Base-by-base conservation (phyloP, 2,888 invertebrate genomes). In the Aquatica leii region DNA sequence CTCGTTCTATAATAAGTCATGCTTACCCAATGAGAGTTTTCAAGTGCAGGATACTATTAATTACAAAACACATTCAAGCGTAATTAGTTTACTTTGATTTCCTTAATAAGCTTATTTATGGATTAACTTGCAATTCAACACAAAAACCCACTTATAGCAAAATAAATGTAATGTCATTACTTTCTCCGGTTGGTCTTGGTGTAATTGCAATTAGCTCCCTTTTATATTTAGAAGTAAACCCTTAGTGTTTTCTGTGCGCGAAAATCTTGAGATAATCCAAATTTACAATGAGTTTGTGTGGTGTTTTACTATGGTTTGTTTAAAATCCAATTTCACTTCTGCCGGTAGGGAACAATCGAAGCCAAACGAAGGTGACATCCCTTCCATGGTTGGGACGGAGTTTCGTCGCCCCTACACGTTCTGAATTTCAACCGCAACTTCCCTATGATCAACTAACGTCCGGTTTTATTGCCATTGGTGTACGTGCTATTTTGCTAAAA, bases 361-460 rank as follows among this genome's bases (percentile, higher is more conserved):
- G 77, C 76, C 77, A 78, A 79, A 78, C 76, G 78, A 78, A 78
- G 78, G 77, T 77, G 78, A 79, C 78, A 74, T 76, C 69, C 76
- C 74, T 73, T 69, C 60, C 69, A 51, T 48, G 34, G 24, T 52
- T 59, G 64, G 64, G 59, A 53, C 64, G 40, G 65, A 69, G 70
- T 71, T 71, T 65, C 69, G 61, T 66, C 24, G 66, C 65, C 68
- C 66, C 67, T 65, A 59, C 62, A 67, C 62, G 64, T 67, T 53
- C 65, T 63, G 70, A 64, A 67, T 58, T 63, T 59, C 63, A 68
- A 71, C 71, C 73, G 55, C 71, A 71, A 71, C 62, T 62, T 69
- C 69, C 69, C 70, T 57, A 41, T 61, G 53, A 65, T 57, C 53
- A 54, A 58, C 59, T 59, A 58, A 63, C 55, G 55, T 59, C 55